Conservation (phyloP, 2,888 invertebrate genomes). For the Drosophila anomalata region DNA sequence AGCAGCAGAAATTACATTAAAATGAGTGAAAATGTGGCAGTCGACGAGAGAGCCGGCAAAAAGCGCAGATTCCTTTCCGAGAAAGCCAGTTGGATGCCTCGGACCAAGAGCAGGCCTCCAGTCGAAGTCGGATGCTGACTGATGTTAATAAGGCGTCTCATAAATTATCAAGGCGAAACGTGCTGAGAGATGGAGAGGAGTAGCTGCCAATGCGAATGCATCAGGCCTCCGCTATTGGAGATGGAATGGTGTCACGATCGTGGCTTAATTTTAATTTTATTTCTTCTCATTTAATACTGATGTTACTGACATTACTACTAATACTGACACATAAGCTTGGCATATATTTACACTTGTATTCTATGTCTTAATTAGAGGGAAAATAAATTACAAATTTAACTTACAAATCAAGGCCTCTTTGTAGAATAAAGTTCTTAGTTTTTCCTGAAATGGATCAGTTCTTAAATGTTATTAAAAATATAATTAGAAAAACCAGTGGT, state of each 20-base stretch:
- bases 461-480: too few species aligned
- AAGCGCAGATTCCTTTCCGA: slow-evolving; percentile 67
- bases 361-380: too few species aligned
- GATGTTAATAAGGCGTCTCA: slow-evolving; percentile 81
- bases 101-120: slow-evolving; percentile 19
- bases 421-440: too few species aligned
- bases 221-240: slow-evolving; percentile 15
- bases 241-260: slow-evolving; percentile 15
- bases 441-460: too few species aligned
- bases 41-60: slow-evolving; percentile 20
- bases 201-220: slow-evolving; percentile 50
- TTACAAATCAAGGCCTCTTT: too few species aligned
- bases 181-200: slow-evolving; percentile 52
- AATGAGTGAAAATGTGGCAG: slow-evolving; percentile 58
- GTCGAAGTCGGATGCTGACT: slow-evolving; percentile 54
- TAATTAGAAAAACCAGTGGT: too few species aligned
- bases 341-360: too few species aligned
- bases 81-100: slow-evolving; percentile 63
- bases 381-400: too few species aligned
- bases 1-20: slow-evolving; percentile 73
- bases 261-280: background rate
- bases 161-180: slow-evolving; percentile 78
- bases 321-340: too few species aligned
- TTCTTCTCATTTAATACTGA: background rate
- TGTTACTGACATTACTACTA: too few species aligned